Percentiles rank a stretch among this genome's conserved stretches.
Evolutionary conservation across 2,888 invertebrate genomes (phyloP).

Genomic region (Scotopteryx bipunctaria): DNA sequence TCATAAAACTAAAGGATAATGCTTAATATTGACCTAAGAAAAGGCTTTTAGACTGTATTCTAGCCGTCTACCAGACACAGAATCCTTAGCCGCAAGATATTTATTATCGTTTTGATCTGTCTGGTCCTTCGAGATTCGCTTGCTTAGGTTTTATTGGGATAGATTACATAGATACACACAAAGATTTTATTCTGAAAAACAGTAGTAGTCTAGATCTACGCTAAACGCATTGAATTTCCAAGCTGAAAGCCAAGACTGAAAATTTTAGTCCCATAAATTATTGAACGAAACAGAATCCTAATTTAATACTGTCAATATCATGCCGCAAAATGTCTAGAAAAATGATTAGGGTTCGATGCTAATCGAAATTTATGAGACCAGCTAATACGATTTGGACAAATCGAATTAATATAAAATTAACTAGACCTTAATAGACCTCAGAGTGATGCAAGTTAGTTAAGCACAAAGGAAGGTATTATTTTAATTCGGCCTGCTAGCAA

Average conservation of each 20-base stretch:
- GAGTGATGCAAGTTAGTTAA: constrained; percentile 2
- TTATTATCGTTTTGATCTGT: constrained; percentile 11
- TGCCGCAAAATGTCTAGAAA: constrained; percentile 16
- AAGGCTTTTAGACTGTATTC: constrained; percentile 13
- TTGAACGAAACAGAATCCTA: constrained; percentile 8
- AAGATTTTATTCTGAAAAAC: too few species aligned
- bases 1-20: constrained; percentile 9
- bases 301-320: constrained; percentile 19
- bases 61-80: constrained; percentile 9
- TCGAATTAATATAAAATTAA: not conserved
- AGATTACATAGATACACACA: not conserved
- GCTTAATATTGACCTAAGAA: constrained; percentile 10
- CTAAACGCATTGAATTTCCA: too few species aligned
- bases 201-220: too few species aligned
- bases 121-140: constrained; percentile 14
- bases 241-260: too few species aligned
- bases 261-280: not conserved
- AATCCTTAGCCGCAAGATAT: constrained; percentile 13
- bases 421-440: not conserved
- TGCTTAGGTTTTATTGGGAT: constrained; percentile 14
- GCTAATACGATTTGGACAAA: constrained; percentile 6
- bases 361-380: constrained; percentile 13
- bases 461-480: not conserved
- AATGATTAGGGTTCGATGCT: constrained; percentile 22
- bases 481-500: constrained; percentile 7